phyloP scores from a whole-genome alignment of 1,140 invertebrate genomes.

The Megalonaias nervosa region DNA sequence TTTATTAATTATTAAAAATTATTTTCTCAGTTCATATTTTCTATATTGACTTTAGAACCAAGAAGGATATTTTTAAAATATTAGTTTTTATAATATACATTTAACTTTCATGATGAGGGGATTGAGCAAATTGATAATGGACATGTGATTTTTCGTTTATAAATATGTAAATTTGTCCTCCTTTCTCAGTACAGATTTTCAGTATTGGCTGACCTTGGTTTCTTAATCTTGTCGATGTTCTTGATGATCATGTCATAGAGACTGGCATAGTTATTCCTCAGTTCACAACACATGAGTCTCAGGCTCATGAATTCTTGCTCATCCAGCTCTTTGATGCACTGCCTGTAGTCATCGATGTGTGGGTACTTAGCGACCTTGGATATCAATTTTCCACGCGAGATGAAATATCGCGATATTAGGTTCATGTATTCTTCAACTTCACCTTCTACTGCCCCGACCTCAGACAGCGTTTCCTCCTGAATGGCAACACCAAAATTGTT shows the following conservation, averaged over 20 bases:
- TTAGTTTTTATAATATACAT: too few species aligned
- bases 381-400: constrained; percentile 79
- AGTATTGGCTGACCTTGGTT: constrained; percentile 87
- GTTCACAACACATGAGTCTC: constrained; percentile 93
- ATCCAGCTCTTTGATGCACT: constrained; percentile 94
- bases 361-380: constrained; percentile 95
- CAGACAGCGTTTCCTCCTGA: constrained; percentile 94
- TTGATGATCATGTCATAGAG: constrained; percentile 97
- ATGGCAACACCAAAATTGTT: constrained; percentile 99
- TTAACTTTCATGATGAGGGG: too few species aligned
- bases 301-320: constrained; percentile 97
- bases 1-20: too few species aligned
- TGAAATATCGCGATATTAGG: constrained; percentile 92
- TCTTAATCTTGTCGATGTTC: constrained; percentile 97
- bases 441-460: constrained; percentile 96
- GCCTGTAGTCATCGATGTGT: constrained; percentile 95
- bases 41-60: too few species aligned
- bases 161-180: too few species aligned
- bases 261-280: constrained; percentile 97
- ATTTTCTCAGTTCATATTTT: too few species aligned
- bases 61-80: too few species aligned
- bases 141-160: too few species aligned
- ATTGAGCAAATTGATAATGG: too few species aligned
- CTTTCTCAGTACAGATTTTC: constrained; percentile 83
- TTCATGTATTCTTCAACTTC: constrained; percentile 98